A percentile compares a stretch with the other conserved stretches of the same genome.
Conservation (phyloP, 2,888 invertebrate genomes). For the Platynereis dumerilii region DNA sequence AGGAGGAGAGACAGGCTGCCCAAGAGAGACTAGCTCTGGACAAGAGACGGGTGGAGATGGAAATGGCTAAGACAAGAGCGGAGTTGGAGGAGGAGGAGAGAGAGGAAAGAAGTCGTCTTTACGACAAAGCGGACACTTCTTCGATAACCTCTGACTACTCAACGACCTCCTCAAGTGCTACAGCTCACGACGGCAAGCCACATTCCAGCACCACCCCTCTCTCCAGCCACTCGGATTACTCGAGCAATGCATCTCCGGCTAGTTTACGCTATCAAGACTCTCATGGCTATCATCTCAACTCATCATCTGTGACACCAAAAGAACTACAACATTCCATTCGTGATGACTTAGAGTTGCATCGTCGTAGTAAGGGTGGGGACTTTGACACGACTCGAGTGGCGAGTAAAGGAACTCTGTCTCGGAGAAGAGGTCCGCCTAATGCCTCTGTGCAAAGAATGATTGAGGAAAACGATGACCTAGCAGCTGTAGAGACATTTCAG, state of each 20-base stretch:
- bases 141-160: constrained; percentile 40
- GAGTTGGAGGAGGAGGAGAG: constrained; percentile 32
- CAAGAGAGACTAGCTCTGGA: constrained; percentile 22
- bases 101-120: constrained; percentile 16
- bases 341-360: constrained; percentile 21
- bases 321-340: constrained; percentile 1
- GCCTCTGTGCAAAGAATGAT: background rate
- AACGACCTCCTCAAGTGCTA: constrained; percentile 32
- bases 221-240: constrained; percentile 24
- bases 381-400: constrained; percentile 20
- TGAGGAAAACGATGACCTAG: constrained; percentile 6
- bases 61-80: constrained; percentile 20
- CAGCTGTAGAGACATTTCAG: constrained; percentile 4
- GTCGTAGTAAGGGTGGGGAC: background rate
- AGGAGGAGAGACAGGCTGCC: constrained; percentile 25
- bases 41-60: constrained; percentile 27
- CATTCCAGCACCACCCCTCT: constrained; percentile 8
- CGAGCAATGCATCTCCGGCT: constrained; percentile 26
- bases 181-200: constrained; percentile 16
- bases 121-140: constrained; percentile 21
- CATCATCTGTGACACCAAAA: constrained; percentile 6
- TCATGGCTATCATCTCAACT: background rate
- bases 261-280: constrained; percentile 13
- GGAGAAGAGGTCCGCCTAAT: constrained; percentile 12
- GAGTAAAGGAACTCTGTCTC: constrained; percentile 15